Evolutionary conservation across 2,888 invertebrate genomes (phyloP), one percentile per base, ranked within the genome.

Genomic region (Platycheirus albimanus): DNA sequence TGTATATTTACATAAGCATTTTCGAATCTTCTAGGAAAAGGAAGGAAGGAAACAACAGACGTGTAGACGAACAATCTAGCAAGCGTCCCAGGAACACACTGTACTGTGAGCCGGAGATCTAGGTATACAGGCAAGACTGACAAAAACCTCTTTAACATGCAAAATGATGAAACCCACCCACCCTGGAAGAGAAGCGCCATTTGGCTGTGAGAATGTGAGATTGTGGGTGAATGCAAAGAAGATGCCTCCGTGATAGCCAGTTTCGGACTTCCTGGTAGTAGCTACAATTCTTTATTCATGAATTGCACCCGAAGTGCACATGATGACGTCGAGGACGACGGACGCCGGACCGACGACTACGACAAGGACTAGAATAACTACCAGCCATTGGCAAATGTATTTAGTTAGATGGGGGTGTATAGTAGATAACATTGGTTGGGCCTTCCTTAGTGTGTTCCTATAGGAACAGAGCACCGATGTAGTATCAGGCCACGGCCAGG

Each of bases 251-350:
- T 45, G 30, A 43, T 19, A 64, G 52, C 67, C n/a, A 66, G 61
- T 67, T 49, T 49, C n/a, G 15, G 20, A 38, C 78, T 67, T 41
- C 49, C 58, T 51, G 24, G 63, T 5, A 61, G 30, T 30, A 72
- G 8, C 8, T n/a, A 47, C 58, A 69, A 69, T 83, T 83, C 83
- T 74, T 83, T 83, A 83, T 83, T 83, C 78, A 83, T 83, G 83
- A 83, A 78, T 83, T 69, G 69, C 74, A 74, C 72, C 78, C 72
- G 6, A 72, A 83, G 78, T 74, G 78, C 69, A 63, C 70, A 43
- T 11, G 47, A 41, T n/a, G 17, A 45, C 13, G 15, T 15, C 20
- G 19, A 13, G 8, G 24, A 10, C 20, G 45, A 30, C 17, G n/a
- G n/a, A n/a, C n/a, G n/a, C n/a, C n/a, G n/a, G n/a, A n/a, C n/a